These are phyloP conservation scores for Mesorhabditis sp. DNA, from an alignment of 2,888 invertebrate genomes.

Conservation along the genomic window DNA sequence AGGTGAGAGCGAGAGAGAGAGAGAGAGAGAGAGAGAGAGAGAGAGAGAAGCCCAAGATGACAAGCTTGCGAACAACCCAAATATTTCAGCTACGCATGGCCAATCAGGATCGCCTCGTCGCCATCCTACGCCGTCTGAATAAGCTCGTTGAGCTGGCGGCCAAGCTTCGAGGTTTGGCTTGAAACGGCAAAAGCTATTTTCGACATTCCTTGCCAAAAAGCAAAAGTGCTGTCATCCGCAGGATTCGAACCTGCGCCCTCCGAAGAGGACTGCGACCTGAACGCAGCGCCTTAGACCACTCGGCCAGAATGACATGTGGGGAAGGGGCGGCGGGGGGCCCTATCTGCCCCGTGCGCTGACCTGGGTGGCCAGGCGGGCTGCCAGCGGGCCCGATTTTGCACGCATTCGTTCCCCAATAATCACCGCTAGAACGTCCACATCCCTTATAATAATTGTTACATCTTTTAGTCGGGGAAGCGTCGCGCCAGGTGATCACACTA, in stretches of 20 bases:
- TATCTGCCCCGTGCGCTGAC: no score
- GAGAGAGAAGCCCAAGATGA: no score
- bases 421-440: neutral
- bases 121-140: conserved; percentile 33
- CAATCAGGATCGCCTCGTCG: conserved; percentile 35
- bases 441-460: neutral
- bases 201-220: neutral
- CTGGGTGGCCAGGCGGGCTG: no score
- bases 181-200: neutral
- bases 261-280: conserved; percentile 71
- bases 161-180: conserved; percentile 26
- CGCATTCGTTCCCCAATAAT: no score
- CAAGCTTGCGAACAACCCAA: conserved; percentile 12
- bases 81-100: conserved; percentile 9
- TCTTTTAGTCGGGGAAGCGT: conserved; percentile 46
- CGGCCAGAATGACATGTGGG: conserved; percentile 43
- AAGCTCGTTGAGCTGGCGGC: conserved; percentile 37
- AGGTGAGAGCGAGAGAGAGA: conserved; percentile 14
- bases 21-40: neutral
- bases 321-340: no score
- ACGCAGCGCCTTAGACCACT: conserved; percentile 83
- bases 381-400: no score
- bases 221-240: conserved; percentile 8
- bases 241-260: conserved; percentile 48
- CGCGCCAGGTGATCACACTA: conserved; percentile 40